Evolutionary conservation across 2,797 vertebrate genomes (phyloP), one percentile per base, ranked within the genome.

Genomic region (Petrocephalus sullivani): DNA sequence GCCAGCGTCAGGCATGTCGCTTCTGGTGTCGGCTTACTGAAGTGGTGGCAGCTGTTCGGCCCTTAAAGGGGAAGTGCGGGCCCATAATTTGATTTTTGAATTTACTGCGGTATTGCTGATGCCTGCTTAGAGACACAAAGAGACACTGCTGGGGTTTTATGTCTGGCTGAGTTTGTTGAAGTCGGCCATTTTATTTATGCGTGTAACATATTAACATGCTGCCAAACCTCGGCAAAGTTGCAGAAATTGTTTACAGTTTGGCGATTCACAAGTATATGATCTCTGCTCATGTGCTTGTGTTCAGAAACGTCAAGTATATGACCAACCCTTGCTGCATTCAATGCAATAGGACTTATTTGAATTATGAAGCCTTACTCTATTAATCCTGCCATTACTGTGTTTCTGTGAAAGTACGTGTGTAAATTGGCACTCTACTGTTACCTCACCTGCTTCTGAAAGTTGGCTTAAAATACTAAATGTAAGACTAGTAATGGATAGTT

Each of bases 371-470:
- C 23, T 54, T 87, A 46, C 10, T 41, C 81, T 14, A 64, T 84
- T 86, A 19, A 46, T 58, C 28, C 21, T 84, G 41, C 78, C 10
- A 49, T 90, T 92, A 90, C 90, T 91, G 87, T 87, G 56, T 85
- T 89, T 87, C 58, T 54, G 92, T 93, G 93, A 92, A 93, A 94
- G 94, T 93, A 94, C 54, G 67, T 94, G 93, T 60, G 61, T 87
- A 0, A 54, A 88, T 91, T 85, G 19, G 60, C 37, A 82, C 67
- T 88, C 92, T 94, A 93, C 92, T 93, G 91, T 90, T 94, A 93
- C 92, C 93, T 81, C 1, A 28, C 88, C 89, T 54, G 89, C 89
- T 90, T 92, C 67, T 9, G 89, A 93, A 46, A 4, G 41, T 46
- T 21, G 64, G 28, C 91, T 90, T 88, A 88, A 93, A 93, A 93